phyloP scores from a whole-genome alignment of 2,113 vertebrate genomes.

The Menura novaehollandiae region DNA sequence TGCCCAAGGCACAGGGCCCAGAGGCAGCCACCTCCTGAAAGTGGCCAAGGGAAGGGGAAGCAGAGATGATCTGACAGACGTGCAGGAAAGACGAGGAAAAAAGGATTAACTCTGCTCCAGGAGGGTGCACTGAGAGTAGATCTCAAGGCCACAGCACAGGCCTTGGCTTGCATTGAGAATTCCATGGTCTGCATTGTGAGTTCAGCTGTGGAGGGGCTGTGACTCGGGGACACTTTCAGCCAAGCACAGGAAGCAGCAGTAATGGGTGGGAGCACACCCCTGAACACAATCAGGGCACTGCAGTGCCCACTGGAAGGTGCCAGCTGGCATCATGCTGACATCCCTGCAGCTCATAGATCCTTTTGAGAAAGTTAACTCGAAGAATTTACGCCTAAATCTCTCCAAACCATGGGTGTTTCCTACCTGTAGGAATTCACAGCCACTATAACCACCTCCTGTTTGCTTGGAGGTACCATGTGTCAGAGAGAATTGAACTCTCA shows the following conservation, averaged over 20 bases:
- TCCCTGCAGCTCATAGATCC: not conserved
- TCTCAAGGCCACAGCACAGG: not conserved
- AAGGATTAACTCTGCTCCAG: not conserved
- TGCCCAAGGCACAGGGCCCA: not conserved
- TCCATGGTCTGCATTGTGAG: fast-evolving
- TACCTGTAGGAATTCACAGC: not conserved
- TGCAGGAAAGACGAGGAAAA: fast-evolving
- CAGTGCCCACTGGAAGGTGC: not conserved
- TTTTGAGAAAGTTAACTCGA: not conserved
- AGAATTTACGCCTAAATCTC: not conserved
- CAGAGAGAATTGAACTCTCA: not conserved
- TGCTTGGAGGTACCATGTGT: not conserved
- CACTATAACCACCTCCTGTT: not conserved
- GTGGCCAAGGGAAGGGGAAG: not conserved
- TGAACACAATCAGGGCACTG: not conserved
- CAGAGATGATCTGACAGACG: not conserved
- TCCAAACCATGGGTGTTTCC: not conserved
- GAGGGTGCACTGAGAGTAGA: not conserved
- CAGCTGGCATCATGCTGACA: not conserved
- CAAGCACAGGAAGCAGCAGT: not conserved
- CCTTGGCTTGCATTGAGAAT: not conserved
- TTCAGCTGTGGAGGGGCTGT: not conserved
- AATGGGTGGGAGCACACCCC: not conserved
- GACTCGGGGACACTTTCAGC: not conserved
- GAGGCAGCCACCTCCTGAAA: not conserved